Percentiles rank a stretch among this genome's conserved stretches.
These are phyloP conservation scores for Vandiemenella viatica DNA, from an alignment of 2,888 invertebrate genomes.

Conservation along the genomic window DNA sequence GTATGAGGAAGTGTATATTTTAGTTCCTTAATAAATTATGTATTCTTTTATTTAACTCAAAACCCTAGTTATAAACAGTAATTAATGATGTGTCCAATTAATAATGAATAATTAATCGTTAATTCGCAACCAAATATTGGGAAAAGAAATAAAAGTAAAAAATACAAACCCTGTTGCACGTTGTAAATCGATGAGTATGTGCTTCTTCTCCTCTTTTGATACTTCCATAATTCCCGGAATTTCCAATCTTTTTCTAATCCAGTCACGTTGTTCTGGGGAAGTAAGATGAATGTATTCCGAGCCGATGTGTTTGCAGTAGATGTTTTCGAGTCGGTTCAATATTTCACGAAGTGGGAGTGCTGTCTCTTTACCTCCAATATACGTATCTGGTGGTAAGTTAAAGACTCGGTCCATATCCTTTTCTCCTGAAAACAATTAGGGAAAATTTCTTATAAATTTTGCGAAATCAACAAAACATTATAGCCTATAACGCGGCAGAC, in stretches of 20 bases:
- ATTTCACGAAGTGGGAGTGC: conserved; percentile 89
- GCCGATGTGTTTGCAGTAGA: conserved; percentile 95
- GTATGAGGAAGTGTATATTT: too few species aligned
- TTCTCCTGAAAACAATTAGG: conserved; percentile 50
- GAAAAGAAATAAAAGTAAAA: too few species aligned
- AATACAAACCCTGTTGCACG: conserved; percentile 83
- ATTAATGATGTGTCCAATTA: too few species aligned
- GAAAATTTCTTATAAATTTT: too few species aligned
- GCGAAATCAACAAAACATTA: too few species aligned
- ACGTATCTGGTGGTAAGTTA: conserved; percentile 92
- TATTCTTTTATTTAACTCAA: too few species aligned
- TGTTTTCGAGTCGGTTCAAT: conserved; percentile 72
- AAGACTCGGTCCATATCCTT: conserved; percentile 93
- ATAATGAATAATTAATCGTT: too few species aligned
- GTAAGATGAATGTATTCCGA: conserved; percentile 99
- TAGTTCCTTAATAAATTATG: too few species aligned
- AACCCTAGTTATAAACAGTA: too few species aligned
- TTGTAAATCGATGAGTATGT: conserved; percentile 86
- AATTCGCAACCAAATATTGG: too few species aligned
- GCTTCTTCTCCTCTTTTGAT: conserved; percentile 75
- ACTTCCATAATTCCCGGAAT: conserved; percentile 70
- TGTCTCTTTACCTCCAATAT: conserved; percentile 82
- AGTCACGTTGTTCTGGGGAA: conserved; percentile 94
- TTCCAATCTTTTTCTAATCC: conserved; percentile 90
- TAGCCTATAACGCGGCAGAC: too few species aligned